These are phyloP conservation scores for Hedya salicella DNA, from an alignment of 2,888 invertebrate genomes.

Conservation along the genomic window DNA sequence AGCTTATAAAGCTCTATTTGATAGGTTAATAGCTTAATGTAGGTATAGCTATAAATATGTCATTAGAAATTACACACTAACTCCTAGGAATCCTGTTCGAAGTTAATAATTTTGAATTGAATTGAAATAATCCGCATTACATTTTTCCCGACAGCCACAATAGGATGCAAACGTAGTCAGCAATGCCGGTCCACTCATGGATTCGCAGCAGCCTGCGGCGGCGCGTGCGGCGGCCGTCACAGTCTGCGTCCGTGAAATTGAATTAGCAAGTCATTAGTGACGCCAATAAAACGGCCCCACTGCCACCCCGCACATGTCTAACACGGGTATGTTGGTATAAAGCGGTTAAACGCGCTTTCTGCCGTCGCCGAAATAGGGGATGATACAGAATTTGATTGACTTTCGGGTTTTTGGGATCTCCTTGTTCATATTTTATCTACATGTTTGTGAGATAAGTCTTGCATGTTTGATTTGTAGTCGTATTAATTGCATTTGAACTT, in stretches of 20 bases:
- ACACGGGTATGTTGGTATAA: slow-evolving; percentile 29
- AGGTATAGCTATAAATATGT: too few relatives aligned
- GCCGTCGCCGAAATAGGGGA: slow-evolving; percentile 10
- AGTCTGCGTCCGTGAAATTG: slow-evolving; percentile 80
- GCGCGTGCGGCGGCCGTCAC: slow-evolving; percentile 53
- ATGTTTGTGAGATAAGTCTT: too few relatives aligned
- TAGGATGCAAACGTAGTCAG: slow-evolving; percentile 2
- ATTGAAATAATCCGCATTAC: background rate
- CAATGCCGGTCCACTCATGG: background rate
- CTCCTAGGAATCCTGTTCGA: too few relatives aligned
- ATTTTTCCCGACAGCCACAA: background rate
- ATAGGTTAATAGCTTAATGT: too few relatives aligned
- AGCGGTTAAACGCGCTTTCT: slow-evolving; percentile 27
- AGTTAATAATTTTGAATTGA: too few relatives aligned
- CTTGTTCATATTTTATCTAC: too few relatives aligned
- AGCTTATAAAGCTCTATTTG: too few relatives aligned
- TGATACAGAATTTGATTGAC: slow-evolving; percentile 3
- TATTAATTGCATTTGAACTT: too few relatives aligned
- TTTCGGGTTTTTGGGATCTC: background rate
- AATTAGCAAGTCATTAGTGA: slow-evolving; percentile 85
- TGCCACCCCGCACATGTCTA: slow-evolving; percentile 50
- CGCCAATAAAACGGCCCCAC: slow-evolving; percentile 80
- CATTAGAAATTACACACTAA: too few relatives aligned
- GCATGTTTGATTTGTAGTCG: too few relatives aligned
- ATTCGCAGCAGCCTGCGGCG: slow-evolving; percentile 20